These are phyloP conservation scores for Chloroceryle amazona DNA, from an alignment of 2,797 vertebrate species.

Conservation along the genomic window DNA sequence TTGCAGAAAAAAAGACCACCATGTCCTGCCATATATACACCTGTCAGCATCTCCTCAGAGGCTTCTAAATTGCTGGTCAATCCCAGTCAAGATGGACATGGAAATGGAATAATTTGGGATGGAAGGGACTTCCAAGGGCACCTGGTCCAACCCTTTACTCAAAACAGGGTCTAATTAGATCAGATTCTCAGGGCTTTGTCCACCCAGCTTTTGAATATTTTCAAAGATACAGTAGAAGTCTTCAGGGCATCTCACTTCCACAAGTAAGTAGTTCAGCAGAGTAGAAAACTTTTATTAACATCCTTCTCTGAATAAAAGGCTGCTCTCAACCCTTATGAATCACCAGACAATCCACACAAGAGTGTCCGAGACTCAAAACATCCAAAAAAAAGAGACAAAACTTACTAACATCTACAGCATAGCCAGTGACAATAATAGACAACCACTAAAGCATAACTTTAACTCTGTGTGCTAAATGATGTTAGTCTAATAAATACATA, in stretches of 20 bases:
- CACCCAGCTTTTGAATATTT: background rate
- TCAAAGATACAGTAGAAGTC: background rate
- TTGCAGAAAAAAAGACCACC: background rate
- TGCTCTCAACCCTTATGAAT: background rate
- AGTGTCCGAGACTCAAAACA: background rate
- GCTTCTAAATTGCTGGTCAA: background rate
- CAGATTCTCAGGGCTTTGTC: background rate
- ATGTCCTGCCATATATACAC: background rate
- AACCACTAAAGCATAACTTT: background rate
- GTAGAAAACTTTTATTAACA: background rate
- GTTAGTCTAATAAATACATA: background rate
- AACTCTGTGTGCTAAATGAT: background rate
- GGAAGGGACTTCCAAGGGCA: background rate
- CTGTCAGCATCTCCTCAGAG: background rate
- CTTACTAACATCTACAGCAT: background rate
- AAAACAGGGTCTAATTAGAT: background rate
- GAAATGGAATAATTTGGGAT: background rate
- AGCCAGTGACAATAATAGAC: background rate
- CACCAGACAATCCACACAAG: background rate
- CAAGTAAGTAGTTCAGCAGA: background rate
- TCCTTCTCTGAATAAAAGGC: background rate
- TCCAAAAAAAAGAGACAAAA: background rate
- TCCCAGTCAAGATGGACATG: background rate
- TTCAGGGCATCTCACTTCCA: background rate
- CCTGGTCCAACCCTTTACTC: background rate